Evolutionary conservation across 1,140 invertebrate species (phyloP), one percentile per base, ranked within the genome.

Genomic region (Phortica variegata): DNA sequence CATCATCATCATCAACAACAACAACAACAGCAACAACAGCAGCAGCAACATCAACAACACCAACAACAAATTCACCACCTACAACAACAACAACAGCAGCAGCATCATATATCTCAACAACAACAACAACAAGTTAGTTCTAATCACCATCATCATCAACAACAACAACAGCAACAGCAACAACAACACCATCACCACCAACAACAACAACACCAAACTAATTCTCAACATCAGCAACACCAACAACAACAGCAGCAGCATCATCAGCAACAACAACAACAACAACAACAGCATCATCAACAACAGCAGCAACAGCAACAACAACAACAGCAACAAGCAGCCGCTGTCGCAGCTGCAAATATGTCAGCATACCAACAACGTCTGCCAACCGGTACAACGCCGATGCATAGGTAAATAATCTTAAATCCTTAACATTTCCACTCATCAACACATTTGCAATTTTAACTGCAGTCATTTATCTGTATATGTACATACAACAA

Each of bases 351-450:
- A 6, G 23, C 54, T 53, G 61, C 61, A 39, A 74, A 65, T 55
- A 75, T 75, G 66, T 74, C 69, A 45, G 61, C 73, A 26, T 76
- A 76, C 73, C 70, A 72, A 42, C 73, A 73, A 50, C 55, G 73
- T 39, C 49, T 75, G 59, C 54, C 70, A 58, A 54, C 73, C 43
- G 66, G 65, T 58, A 60, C 65, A 59, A 58, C 73, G 32, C 63
- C 69, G 42, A 73, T 76, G 58, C 73, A 76, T 59, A 75, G 73
- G 73, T 76, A 44, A 66, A 63, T 65, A 16, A 12, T n/a, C 47
- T 12, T 7, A 29, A 29, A 29, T 7, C 26, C 26, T 12, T 29
- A 29, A 29, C 6, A 6, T 29, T 29, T 29, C n/a, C n/a, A n/a
- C n/a, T n/a, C n/a, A n/a, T n/a, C n/a, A n/a, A n/a, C n/a, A n/a